Evolutionary conservation across 2,797 vertebrate species (phyloP), one percentile per base, ranked within the genome.

Genomic region (Sebastes vulpes): DNA sequence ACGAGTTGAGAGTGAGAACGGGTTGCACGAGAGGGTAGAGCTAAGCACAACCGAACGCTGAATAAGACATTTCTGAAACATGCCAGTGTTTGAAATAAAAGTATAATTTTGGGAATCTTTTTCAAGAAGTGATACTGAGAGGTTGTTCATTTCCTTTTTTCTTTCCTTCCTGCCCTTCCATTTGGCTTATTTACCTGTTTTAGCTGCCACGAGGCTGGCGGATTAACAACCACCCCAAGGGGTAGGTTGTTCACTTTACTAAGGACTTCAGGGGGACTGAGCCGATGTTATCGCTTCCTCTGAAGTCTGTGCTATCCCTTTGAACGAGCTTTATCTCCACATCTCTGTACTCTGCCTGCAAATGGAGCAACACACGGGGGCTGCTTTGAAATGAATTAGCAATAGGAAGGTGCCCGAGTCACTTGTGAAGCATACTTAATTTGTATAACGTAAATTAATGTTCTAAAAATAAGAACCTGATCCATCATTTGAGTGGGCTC

Each of bases 311-410:
- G 58, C 76, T 72, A 12, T 81, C 79, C 87, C 91, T 94, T 91
- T 94, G 88, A 94, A 94, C 89, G 74, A 57, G n/a, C 81, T 71
- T 89, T 91, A 93, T 94, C 92, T 82, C 65, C 84, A 77, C 82
- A 92, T 93, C 89, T 92, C 77, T 75, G 72, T 28, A 31, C 78
- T 82, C 14, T 4, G 69, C 67, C 84, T 72, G 86, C 82, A 92
- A 92, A 87, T 68, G 60, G 83, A 86, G 85, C 82, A 86, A 82
- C 78, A 86, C 82, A 79, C 75, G 32, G 21, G 82, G 77, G 73
- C 85, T 70, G 70, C 89, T 92, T 82, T 91, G 90, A 92, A 85
- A 87, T 80, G 63, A 90, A 92, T 91, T 84, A 89, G 84, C 75
- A 81, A 85, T 79, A 85, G 79, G 79, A 83, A 84, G 82, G 81